Base-by-base conservation (phyloP, 37 sponge, comb jelly and placozoan genomes). In the Beroe forskalii region DNA sequence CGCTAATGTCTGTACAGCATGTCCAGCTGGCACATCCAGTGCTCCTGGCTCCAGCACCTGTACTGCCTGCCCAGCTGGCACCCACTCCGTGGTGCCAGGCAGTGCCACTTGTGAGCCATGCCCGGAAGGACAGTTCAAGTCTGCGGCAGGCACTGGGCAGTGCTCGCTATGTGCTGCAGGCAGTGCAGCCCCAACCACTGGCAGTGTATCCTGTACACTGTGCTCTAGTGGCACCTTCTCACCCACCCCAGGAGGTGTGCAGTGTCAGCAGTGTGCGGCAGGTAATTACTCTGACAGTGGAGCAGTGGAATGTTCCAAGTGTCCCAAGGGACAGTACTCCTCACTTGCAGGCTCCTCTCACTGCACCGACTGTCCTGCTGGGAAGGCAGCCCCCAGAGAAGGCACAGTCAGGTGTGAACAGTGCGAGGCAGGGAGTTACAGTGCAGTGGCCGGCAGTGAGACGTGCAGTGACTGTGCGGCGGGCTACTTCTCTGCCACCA, bases 281-380 rank as follows among this genome's bases (percentile, higher is more conserved):
- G 86, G 86, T 6, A 42, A 23, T 48, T 23, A 4, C 48, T 6
- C 25, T 38, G 19, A 42, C 4, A 27, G 14, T 4, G 86, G 55
- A 17, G 4, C 44, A 27, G 55, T 27, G 0, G 3, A 1, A 2
- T 80, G 86, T 23, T 1, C n/a, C 27, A 4, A 4, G 55, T 80
- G 86, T 80, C 55, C 44, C 2, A n/a, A 12, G 25, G 86, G 86
- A 39, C 55, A 41, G 55, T 80, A 28, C 86, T 32, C 55, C 2
- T 32, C 55, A 28, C 40, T 28, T 6, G 19, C 28, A n/a, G 86
- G 86, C n/a, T 3, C 24, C 3, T 19, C 19, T 41, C 3, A 23
- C 30, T 80, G 86, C 30, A 25, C 25, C 1, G 55, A 41, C 55
- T 69, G 72, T 33, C 72, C 72, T 28, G 72, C 72, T 36, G 72